Conservation (phyloP, 2,113 vertebrate species). For the Pomatostomus ruficeps region DNA sequence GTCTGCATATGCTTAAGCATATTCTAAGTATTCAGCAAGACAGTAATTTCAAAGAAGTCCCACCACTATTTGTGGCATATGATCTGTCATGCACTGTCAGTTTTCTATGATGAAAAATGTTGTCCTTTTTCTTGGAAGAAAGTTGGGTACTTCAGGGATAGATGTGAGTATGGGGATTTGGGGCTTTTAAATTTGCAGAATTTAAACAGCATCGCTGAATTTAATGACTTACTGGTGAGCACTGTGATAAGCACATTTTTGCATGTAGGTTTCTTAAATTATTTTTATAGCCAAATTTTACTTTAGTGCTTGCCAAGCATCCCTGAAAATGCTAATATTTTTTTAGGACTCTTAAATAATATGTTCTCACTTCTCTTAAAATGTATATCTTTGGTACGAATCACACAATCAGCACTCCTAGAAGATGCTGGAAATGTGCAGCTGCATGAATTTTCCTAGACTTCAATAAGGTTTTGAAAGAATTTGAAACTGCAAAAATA, state of each 20-base stretch:
- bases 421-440: neutral
- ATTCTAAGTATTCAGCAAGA: neutral
- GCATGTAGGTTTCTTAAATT: neutral
- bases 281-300: neutral
- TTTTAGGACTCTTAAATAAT: neutral
- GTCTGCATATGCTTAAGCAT: neutral
- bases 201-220: neutral
- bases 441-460: neutral
- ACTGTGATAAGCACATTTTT: rapidly evolving
- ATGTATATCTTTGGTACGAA: neutral
- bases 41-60: neutral
- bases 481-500: neutral
- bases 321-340: neutral
- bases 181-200: neutral
- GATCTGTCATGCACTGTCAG: neutral
- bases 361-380: neutral
- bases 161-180: neutral
- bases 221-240: neutral
- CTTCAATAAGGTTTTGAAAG: neutral
- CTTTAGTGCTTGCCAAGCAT: neutral
- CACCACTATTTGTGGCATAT: neutral
- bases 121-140: neutral
- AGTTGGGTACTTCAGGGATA: rapidly evolving
- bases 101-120: neutral
- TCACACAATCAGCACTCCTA: neutral